Base-by-base conservation (phyloP, 2,888 invertebrate species). In the Pseudoips prasinana region DNA sequence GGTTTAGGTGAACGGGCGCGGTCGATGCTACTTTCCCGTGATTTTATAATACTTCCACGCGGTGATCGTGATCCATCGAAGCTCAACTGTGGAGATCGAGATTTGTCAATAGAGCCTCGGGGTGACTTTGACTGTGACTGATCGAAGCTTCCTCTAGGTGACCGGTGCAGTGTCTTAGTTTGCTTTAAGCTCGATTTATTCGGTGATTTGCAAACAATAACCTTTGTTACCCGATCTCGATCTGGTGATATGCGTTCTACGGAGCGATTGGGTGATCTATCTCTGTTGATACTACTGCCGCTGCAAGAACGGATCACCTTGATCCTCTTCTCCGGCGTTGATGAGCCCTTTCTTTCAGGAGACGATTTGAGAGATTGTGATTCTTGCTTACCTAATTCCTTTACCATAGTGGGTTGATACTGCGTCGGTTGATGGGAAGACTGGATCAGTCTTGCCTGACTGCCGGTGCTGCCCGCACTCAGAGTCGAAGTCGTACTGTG, bases 391-490 rank as follows among this genome's bases (percentile, higher is more conserved):
- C 96, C 96, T 92, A 96, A 89, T 89, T 96, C 96, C 90, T 95
- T 95, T 72, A 94, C 93, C 79, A 94, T 92, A 59, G 94, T 93
- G 39, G 97, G 96, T 66, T 97, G 96, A 86, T 96, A 97, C 79
- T 94, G 95, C 65, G 96, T 94, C 39, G 97, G 97, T 70, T 96
- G 96, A 85, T 97, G 95, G 58, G 97, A 97, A 54, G 97, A 96
- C 89, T 97, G 97, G 75, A 97, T 96, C 71, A 97, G 92, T 67
- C 96, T 93, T 40, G 97, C 96, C 86, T 96, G 96, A 78, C 96
- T 96, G 69, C 97, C 95, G 31, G 96, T 96, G 85, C 96, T 97
- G 72, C 97, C 96, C 43, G 96, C 96, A 62, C 96, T 97, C 73
- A 97, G 91, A 46, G 97, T 97, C 65, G 97, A 97, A 60, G 97